phyloP scores from a whole-genome alignment of 2,888 invertebrate genomes.

The Phalera bucephala region DNA sequence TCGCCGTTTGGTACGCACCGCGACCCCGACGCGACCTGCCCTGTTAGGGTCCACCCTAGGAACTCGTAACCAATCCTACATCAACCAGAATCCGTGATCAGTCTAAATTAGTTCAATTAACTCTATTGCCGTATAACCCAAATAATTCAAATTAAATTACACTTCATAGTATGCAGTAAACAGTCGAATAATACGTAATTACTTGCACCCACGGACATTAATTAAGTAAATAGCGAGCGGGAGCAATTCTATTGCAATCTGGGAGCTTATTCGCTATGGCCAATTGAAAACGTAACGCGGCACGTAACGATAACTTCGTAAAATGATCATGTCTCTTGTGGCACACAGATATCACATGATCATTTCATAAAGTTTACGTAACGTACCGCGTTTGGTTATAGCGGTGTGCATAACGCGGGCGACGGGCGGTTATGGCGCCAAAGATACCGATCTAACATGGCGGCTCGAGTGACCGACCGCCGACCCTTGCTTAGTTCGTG shows the following conservation, averaged over 20 bases:
- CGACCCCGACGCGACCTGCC: too few species aligned
- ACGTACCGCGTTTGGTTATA: too few species aligned
- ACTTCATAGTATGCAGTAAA: constrained; percentile 8
- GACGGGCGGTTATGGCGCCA: constrained; percentile 57
- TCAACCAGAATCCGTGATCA: too few species aligned
- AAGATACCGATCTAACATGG: constrained; percentile 69
- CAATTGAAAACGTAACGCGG: too few species aligned
- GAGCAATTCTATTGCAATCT: constrained; percentile 61
- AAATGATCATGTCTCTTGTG: too few species aligned
- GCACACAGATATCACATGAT: too few species aligned
- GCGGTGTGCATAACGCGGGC: constrained; percentile 51
- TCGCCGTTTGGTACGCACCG: too few species aligned
- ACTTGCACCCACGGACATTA: constrained; percentile 26
- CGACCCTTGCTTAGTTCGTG: constrained; percentile 53
- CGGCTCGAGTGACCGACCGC: constrained; percentile 63
- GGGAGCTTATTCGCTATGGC: too few species aligned
- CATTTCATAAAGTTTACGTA: too few species aligned
- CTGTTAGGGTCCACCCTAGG: too few species aligned
- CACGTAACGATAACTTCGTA: too few species aligned
- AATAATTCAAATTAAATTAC: constrained; percentile 21
- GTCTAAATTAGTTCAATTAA: constrained; percentile 27
- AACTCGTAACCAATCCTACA: too few species aligned
- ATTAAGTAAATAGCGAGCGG: constrained; percentile 57
- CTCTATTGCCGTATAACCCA: constrained; percentile 6
- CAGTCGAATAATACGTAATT: constrained; percentile 26